Percentiles rank a stretch among this genome's conserved stretches.
Conservation (phyloP, 2,888 invertebrate genomes). For the Tolmerus cingulatus region DNA sequence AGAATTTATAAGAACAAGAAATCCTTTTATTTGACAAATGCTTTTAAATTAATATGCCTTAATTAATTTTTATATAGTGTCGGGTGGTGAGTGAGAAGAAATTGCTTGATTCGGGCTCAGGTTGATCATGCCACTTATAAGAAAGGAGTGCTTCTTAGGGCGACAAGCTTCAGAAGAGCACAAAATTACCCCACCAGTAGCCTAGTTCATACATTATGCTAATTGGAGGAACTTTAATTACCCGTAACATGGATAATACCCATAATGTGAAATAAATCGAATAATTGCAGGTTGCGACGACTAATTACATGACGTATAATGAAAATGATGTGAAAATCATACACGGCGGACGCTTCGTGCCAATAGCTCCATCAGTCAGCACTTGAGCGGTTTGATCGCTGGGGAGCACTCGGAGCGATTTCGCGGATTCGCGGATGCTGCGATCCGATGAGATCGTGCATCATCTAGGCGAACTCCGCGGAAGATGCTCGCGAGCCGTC, state of each 20-base stretch:
- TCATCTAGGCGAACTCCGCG: not conserved
- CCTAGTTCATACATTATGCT: not conserved
- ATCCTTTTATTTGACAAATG: not conserved
- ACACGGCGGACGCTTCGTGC: not conserved
- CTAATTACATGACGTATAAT: slow-evolving; percentile 48
- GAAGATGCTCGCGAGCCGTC: not conserved
- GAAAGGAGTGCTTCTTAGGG: not conserved
- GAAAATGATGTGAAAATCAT: slow-evolving; percentile 48
- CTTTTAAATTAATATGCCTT: not conserved
- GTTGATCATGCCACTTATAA: not conserved
- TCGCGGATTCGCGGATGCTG: not conserved
- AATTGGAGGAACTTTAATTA: slow-evolving; percentile 14
- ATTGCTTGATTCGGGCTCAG: not conserved
- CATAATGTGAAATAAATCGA: slow-evolving; percentile 47
- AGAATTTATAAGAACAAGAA: not conserved
- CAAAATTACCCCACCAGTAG: not conserved
- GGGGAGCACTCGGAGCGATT: not conserved
- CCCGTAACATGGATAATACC: slow-evolving; percentile 13
- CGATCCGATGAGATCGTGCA: not conserved
- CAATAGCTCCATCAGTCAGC: slow-evolving; percentile 9
- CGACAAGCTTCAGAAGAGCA: slow-evolving; percentile 12
- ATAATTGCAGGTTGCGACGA: slow-evolving; percentile 44
- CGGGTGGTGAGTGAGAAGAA: not conserved
- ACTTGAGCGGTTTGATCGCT: not conserved
- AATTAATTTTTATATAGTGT: not conserved